Evolutionary conservation across 1,140 invertebrate species (phyloP), one percentile per base, ranked within the genome.

Genomic region (Maniola jurtina): DNA sequence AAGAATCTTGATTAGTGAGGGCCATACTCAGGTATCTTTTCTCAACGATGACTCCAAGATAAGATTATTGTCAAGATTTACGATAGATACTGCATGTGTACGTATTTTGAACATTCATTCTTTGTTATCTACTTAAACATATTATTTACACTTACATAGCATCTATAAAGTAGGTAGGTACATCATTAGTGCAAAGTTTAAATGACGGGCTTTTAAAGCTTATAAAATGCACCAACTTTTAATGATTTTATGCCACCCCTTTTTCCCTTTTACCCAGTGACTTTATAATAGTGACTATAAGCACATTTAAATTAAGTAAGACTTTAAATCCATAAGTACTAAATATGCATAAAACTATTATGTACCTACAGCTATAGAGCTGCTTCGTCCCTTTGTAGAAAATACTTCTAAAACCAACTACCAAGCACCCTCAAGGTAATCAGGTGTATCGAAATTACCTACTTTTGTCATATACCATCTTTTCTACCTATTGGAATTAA

Each of bases 21-120:
- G 25, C 10, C 10, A 6, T 45, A 45, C 14, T 73, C 71, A 73
- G 71, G 71, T 73, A 73, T 64, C 71, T 50, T 61, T 63, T 34
- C 11, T 42, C 45, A 38, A 48, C 57, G 67, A 72, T 68, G 71
- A 73, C 67, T 70, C 68, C 62, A 65, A 69, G 61, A 70, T 65
- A 67, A 64, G 58, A 67, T 83, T 80, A 80, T 80, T 77, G 75
- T 80, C 77, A 71, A 74, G 52, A 66, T 62, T 62, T 55, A 6
- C 48, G 5, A 52, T 48, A 38, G 15, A 65, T 61, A 38, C 56
- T 36, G 54, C 35, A 45, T 64, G 11, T 50, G 35, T 54, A 42
- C n/a, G 16, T 54, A 45, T 45, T 38, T 38, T 38, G 10, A 38
- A 25, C 50, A 66, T 34, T 47, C 11, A 15, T 10, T 47, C 13